These are phyloP conservation scores for Hirtodrosophila alboralis DNA, from an alignment of 2,888 invertebrate species.

Conservation along the genomic window DNA sequence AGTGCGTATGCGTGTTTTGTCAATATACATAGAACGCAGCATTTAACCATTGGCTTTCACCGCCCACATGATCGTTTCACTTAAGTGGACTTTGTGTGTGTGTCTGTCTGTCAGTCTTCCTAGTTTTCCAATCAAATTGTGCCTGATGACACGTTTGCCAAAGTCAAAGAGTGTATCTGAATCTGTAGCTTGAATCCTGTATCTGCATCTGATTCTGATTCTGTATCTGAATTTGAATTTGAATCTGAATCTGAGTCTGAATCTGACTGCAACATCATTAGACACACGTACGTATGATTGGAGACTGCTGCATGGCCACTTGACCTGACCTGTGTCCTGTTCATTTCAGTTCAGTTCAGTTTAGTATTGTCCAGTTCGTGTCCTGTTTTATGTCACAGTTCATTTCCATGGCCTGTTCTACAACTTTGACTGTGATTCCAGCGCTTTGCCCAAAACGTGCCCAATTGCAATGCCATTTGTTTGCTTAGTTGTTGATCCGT, in stretches of 20 bases:
- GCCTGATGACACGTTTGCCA: constrained; percentile 37
- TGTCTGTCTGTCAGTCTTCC: constrained; percentile 1
- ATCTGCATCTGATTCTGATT: constrained; percentile 5
- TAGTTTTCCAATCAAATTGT: constrained; percentile 57
- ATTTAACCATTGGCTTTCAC: constrained; percentile 37
- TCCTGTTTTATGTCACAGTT: constrained; percentile 61
- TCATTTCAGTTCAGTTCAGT: constrained; percentile 1
- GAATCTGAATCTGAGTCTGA: constrained; percentile 11
- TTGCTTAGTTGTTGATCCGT: constrained; percentile 76
- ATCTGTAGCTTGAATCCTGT: constrained; percentile 5
- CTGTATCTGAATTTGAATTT: constrained; percentile 10
- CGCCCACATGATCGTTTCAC: constrained; percentile 27
- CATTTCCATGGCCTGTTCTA: constrained; percentile 65
- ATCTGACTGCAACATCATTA: constrained; percentile 61
- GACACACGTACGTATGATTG: constrained; percentile 60
- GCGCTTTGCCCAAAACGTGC: constrained; percentile 76
- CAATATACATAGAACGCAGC: constrained; percentile 58
- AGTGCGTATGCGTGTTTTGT: constrained; percentile 51
- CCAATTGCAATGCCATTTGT: constrained; percentile 81
- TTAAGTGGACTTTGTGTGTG: constrained; percentile 31
- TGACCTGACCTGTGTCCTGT: constrained; percentile 19
- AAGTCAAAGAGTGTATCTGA: constrained; percentile 25
- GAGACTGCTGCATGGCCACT: constrained; percentile 40
- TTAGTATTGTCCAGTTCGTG: constrained; percentile 8
- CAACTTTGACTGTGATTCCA: constrained; percentile 55